Base-by-base conservation (phyloP, 2,113 vertebrate species). In the Heloderma charlesbogerti region DNA sequence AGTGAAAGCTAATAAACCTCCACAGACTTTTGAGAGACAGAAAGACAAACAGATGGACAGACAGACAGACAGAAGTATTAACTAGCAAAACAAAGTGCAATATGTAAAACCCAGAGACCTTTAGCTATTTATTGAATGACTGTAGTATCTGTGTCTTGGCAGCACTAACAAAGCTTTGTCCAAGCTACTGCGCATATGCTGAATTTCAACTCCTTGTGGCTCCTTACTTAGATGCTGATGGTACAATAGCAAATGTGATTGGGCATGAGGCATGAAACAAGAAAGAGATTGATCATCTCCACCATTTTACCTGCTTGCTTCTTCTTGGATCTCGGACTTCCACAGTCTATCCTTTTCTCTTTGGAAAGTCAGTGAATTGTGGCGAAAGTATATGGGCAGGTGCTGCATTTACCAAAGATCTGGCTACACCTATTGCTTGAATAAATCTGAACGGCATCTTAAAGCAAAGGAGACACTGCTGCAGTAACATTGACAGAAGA, bases 401-500 rank as follows among this genome's bases (percentile, higher is more conserved):
- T 95, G 95, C 95, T 96, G 94, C 94, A 96, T 97, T 97, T 97
- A 96, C 96, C 93, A 95, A 93, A 94, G 84, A 93, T 96, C 93
- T 94, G 91, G 92, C 94, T 94, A 94, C 89, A 94, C 96, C 97
- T 96, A 94, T 95, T 94, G 97, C 96, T 95, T 96, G 94, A 92
- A 96, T 97, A 97, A 97, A 96, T 97, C 96, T 95, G 87, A 93
- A 89, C 84, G 82, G 95, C 95, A 83, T 97, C 96, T 96, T 95
- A 96, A 96, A 97, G 97, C 94, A 94, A 94, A 96, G 96, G 94
- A 95, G 94, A 96, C 93, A 92, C 81, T 86, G 95, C 95, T 92
- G 92, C 97, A 95, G 96, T 95, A 96, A 97, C 96, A 91, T 92
- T 97, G 97, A 97, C 96, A 96, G 96, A 97, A 96, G 97, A 96